These are phyloP conservation scores for Steromphala cineraria DNA, from an alignment of 2,888 invertebrate species.

Conservation along the genomic window DNA sequence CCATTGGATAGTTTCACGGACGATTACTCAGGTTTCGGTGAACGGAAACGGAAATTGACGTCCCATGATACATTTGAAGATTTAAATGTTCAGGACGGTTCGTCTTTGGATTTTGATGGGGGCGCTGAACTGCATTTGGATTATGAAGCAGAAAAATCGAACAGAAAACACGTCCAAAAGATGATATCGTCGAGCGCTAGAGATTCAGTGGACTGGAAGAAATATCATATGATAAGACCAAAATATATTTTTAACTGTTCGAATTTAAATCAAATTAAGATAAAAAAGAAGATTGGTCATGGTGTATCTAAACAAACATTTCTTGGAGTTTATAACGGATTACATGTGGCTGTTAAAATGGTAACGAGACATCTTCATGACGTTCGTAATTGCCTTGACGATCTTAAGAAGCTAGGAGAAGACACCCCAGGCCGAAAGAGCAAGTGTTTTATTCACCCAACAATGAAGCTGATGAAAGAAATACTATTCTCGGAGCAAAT, in stretches of 20 bases:
- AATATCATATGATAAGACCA: slow-evolving; percentile 13
- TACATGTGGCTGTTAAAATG: slow-evolving; percentile 70
- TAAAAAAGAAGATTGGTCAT: slow-evolving; percentile 67
- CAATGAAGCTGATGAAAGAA: slow-evolving; percentile 73
- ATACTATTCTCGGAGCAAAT: slow-evolving; percentile 68
- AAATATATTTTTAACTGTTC: slow-evolving; percentile 61
- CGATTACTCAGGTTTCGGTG: slow-evolving; percentile 25
- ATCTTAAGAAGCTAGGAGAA: slow-evolving; percentile 34
- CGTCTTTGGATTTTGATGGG: background rate
- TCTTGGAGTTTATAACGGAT: slow-evolving; percentile 56
- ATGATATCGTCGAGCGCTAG: background rate
- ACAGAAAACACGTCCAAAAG: background rate
- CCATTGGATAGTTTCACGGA: slow-evolving; percentile 19
- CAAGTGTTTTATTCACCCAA: slow-evolving; percentile 64
- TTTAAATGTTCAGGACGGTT: slow-evolving; percentile 14
- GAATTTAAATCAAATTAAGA: slow-evolving; percentile 60
- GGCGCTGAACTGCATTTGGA: background rate
- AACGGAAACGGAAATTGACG: background rate
- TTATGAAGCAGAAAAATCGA: background rate
- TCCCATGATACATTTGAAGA: background rate
- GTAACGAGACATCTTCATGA: slow-evolving; percentile 70
- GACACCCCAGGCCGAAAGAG: background rate
- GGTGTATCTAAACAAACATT: slow-evolving; percentile 72
- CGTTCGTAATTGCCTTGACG: slow-evolving; percentile 63
- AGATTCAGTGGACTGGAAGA: background rate